These are phyloP conservation scores for Trematocara marginatum DNA, from an alignment of 2,113 vertebrate species.

Conservation along the genomic window DNA sequence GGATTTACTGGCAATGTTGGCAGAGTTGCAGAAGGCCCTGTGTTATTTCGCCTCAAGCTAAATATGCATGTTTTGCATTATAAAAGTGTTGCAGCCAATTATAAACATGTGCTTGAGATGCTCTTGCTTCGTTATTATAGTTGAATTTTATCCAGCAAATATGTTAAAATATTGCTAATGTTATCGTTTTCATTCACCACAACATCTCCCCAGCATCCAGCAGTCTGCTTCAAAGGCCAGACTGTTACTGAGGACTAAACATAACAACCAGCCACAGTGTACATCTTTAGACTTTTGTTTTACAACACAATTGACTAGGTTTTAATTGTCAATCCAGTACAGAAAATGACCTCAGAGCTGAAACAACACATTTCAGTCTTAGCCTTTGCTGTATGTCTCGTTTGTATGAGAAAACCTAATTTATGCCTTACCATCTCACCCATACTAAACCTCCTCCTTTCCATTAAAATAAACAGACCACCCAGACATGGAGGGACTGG, in stretches of 20 bases:
- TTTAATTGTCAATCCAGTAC: background rate
- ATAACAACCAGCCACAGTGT: background rate
- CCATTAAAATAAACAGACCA: conserved; percentile 51
- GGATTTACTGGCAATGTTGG: background rate
- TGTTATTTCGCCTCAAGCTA: background rate
- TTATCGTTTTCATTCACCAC: background rate
- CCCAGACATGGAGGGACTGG: conserved; percentile 8
- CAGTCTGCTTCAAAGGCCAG: background rate
- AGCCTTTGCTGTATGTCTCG: background rate
- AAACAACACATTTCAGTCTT: conserved; percentile 3
- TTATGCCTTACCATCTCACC: conserved; percentile 10
- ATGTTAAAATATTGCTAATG: background rate
- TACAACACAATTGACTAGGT: background rate
- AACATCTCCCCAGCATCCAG: background rate
- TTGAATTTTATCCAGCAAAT: background rate
- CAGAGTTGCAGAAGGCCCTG: background rate
- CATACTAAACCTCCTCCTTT: conserved; percentile 21
- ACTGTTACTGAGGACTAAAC: background rate
- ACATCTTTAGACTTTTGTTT: background rate
- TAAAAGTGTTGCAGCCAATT: conserved; percentile 1
- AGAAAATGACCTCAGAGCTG: background rate
- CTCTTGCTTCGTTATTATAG: background rate
- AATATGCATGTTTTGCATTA: background rate
- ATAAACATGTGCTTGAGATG: background rate
- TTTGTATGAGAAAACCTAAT: conserved; percentile 24